A percentile compares a stretch with the other conserved stretches of the same genome.
These are phyloP conservation scores for Drosophila pruinosa DNA, from an alignment of 1,140 invertebrate species.

Conservation along the genomic window DNA sequence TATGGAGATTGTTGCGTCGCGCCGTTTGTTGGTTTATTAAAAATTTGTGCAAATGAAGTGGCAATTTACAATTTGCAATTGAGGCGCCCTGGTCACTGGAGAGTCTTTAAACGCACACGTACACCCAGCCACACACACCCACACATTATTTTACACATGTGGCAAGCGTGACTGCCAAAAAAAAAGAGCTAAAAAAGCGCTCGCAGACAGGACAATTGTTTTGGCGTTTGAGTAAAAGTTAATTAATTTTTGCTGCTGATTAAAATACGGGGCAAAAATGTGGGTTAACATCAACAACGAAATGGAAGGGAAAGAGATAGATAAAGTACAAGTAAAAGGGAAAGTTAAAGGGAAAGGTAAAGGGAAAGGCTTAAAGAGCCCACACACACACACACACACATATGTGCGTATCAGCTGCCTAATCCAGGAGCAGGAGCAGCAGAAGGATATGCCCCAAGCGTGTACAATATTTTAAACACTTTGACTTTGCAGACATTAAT, in stretches of 20 bases:
- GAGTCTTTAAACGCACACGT: slow-evolving; percentile 11
- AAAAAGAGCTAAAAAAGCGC: slow-evolving; percentile 4
- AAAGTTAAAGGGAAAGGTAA: background rate
- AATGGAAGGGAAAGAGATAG: background rate
- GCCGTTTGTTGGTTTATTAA: slow-evolving; percentile 59
- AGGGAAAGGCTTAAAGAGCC: slow-evolving; percentile 33
- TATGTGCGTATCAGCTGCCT: slow-evolving; percentile 2
- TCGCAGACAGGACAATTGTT: slow-evolving; percentile 5
- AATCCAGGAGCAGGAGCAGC: slow-evolving; percentile 11
- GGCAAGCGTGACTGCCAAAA: background rate
- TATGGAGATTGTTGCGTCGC: background rate
- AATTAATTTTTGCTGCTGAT: slow-evolving; percentile 72
- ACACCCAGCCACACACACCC: slow-evolving; percentile 8
- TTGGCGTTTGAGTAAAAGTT: slow-evolving; percentile 47
- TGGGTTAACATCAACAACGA: no score
- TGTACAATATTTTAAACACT: slow-evolving; percentile 75
- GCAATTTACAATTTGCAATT: slow-evolving; percentile 53
- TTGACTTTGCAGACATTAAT: slow-evolving; percentile 73
- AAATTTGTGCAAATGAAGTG: slow-evolving; percentile 73
- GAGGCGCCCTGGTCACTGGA: slow-evolving; percentile 2
- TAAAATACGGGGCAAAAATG: slow-evolving; percentile 48
- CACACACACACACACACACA: slow-evolving; percentile 6
- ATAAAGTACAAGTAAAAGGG: background rate
- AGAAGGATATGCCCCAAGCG: slow-evolving; percentile 44
- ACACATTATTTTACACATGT: slow-evolving; percentile 4